phyloP scores from a whole-genome alignment of 2,888 invertebrate genomes.

The Protonemura montana region DNA sequence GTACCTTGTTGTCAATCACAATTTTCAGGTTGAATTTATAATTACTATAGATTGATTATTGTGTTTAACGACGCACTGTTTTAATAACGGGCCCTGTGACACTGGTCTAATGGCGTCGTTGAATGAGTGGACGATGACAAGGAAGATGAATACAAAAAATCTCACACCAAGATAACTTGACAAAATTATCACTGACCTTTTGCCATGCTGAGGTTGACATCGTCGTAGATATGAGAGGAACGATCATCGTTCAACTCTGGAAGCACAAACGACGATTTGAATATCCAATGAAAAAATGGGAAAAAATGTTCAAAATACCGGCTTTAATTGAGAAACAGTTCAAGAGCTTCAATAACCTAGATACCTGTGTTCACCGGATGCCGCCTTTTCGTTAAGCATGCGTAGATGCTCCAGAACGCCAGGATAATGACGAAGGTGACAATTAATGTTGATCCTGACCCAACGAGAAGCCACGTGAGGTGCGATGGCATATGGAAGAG shows the following conservation, averaged over 20 bases:
- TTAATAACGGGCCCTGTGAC: too few species aligned
- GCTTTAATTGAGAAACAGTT: background rate
- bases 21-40: too few species aligned
- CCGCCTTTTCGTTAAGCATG: background rate
- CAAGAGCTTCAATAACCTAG: background rate
- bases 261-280: too few species aligned
- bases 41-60: too few species aligned
- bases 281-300: too few species aligned
- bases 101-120: too few species aligned
- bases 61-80: too few species aligned
- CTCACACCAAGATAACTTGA: too few species aligned
- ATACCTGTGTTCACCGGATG: background rate
- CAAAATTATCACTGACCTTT: background rate
- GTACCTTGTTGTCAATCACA: too few species aligned
- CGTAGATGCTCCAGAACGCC: background rate
- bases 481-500: background rate
- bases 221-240: background rate
- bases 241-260: background rate
- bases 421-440: background rate
- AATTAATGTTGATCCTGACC: background rate
- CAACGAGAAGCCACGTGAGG: background rate
- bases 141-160: too few species aligned
- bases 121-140: too few species aligned
- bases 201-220: background rate
- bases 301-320: background rate